phyloP scores from a whole-genome alignment of 2,888 invertebrate species.

The Conistra vaccinii region DNA sequence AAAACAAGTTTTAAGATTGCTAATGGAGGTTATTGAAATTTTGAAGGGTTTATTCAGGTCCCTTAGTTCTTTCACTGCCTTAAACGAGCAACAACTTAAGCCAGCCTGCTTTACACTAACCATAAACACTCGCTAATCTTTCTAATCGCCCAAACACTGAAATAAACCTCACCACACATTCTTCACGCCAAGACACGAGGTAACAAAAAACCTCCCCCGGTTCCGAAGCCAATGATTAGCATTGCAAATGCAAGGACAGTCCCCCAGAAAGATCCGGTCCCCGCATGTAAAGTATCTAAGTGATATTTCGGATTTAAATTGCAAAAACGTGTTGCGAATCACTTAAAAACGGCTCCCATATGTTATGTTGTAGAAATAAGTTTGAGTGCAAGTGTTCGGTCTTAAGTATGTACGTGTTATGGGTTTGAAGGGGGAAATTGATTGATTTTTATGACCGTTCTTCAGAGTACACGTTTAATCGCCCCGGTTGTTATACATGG shows the following conservation, averaged over 20 bases:
- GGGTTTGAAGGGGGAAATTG: constrained; percentile 16
- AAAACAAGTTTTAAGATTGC: not conserved
- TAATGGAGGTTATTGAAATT: no score
- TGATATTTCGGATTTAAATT: constrained; percentile 80
- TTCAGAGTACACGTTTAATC: not conserved
- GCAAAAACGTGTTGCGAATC: constrained; percentile 73
- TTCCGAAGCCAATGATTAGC: constrained; percentile 77
- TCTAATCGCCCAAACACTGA: constrained; percentile 41
- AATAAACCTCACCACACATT: constrained; percentile 42
- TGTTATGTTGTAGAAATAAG: constrained; percentile 56
- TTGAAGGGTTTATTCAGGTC: no score
- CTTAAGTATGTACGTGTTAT: constrained; percentile 51
- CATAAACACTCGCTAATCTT: constrained; percentile 30
- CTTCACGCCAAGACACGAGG: constrained; percentile 54
- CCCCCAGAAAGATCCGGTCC: constrained; percentile 62
- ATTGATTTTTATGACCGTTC: constrained; percentile 19
- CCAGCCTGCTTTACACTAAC: not conserved
- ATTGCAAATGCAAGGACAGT: constrained; percentile 81
- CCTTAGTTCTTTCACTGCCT: not conserved
- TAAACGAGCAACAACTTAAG: constrained; percentile 5
- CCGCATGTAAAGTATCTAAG: constrained; percentile 73
- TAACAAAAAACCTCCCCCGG: constrained; percentile 64
- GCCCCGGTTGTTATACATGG: not conserved
- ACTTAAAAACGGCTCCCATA: constrained; percentile 60
- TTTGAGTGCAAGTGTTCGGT: constrained; percentile 47